Percentiles rank a stretch among this genome's conserved stretches.
These are phyloP conservation scores for Sphaeramia orbicularis DNA, from an alignment of 2,797 vertebrate genomes.

Conservation along the genomic window DNA sequence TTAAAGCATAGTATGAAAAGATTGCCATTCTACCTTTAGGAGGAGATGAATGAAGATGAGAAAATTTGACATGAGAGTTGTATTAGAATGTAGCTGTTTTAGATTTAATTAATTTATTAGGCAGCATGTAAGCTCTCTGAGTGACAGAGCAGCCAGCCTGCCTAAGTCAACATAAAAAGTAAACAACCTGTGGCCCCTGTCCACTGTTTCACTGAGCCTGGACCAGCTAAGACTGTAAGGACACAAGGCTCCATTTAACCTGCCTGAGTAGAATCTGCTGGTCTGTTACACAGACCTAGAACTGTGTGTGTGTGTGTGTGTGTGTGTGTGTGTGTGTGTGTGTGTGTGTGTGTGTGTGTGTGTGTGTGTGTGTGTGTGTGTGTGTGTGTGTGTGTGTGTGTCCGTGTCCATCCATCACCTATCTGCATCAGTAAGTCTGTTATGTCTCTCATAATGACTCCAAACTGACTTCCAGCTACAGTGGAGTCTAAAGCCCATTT, in stretches of 20 bases:
- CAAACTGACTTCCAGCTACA: constrained; percentile 28
- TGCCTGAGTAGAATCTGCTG: constrained; percentile 35
- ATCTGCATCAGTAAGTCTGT: constrained; percentile 7
- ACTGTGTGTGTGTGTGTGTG: no score
- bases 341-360: constrained; percentile 31
- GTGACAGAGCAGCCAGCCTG: constrained; percentile 22
- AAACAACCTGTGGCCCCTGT: constrained; percentile 35
- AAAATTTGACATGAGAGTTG: constrained; percentile 8
- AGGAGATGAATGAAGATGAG: no score
- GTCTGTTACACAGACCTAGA: constrained; percentile 45
- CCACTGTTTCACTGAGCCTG: constrained; percentile 33
- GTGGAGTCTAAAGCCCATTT: constrained; percentile 4
- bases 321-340: no score
- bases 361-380: background rate
- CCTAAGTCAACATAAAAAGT: constrained; percentile 57
- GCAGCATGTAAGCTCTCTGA: constrained; percentile 22
- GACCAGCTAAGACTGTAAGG: constrained; percentile 16
- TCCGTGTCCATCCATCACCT: constrained; percentile 6
- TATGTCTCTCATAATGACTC: constrained; percentile 23
- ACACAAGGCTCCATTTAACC: constrained; percentile 71
- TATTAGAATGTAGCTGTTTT: constrained; percentile 11
- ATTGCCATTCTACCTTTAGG: no score
- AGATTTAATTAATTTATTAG: constrained; percentile 29
- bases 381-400: constrained; percentile 15
- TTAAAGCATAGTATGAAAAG: no score